Conservation (phyloP, 2,888 invertebrate species). For the Caenorhabditis japonica region DNA sequence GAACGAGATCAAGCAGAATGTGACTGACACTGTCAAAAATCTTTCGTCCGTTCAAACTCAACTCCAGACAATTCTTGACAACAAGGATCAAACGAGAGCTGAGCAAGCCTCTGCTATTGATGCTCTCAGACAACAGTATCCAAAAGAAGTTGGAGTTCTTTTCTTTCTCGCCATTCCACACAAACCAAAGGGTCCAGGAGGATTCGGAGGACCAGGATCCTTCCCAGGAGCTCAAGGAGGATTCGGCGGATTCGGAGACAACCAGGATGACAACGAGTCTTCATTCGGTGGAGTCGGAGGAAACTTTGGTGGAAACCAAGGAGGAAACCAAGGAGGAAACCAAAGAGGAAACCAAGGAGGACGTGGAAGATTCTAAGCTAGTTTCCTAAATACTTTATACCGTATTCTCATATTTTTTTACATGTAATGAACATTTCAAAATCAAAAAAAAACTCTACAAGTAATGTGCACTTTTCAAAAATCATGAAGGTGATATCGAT, state of each 20-base stretch:
- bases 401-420: constrained; percentile 24
- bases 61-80: constrained; percentile 44
- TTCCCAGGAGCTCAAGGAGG: constrained; percentile 2
- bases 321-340: constrained; percentile 16
- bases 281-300: constrained; percentile 36
- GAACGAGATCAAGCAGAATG: constrained; percentile 40
- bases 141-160: constrained; percentile 32
- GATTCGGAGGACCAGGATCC: constrained; percentile 13
- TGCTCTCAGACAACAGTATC: constrained; percentile 24
- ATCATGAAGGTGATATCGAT: too few species aligned
- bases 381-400: not conserved
- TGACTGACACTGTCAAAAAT: constrained; percentile 34
- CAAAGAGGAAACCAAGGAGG: constrained; percentile 10
- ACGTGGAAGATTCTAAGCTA: constrained; percentile 22
- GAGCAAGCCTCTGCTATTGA: constrained; percentile 27
- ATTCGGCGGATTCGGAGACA: constrained; percentile 4
- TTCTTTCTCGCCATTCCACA: constrained; percentile 27
- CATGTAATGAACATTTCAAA: constrained; percentile 41
- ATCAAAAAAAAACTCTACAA: not conserved
- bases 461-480: too few species aligned
- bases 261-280: constrained; percentile 16
- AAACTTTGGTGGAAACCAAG: constrained; percentile 17
- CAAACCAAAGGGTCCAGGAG: constrained; percentile 23
- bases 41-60: constrained; percentile 28
- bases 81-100: constrained; percentile 48